Evolutionary conservation across 2,888 invertebrate genomes (phyloP), one percentile per base, ranked within the genome.

Genomic region (Scaptomyza reducta): DNA sequence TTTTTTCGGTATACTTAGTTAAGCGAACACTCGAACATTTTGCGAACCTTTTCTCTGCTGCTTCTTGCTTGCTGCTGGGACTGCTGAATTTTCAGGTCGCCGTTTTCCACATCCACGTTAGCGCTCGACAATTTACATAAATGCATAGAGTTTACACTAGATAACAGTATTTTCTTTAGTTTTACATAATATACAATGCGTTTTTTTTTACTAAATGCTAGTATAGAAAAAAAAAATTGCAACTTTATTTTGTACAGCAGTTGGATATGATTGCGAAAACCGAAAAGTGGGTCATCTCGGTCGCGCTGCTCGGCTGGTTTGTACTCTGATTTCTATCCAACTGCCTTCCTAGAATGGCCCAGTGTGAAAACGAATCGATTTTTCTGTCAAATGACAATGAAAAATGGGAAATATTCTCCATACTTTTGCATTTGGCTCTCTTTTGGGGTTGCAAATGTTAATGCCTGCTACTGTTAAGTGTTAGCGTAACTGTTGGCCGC

Each of bases 201-300:
- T 38, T 57, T 59, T 57, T 57, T 6, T 65, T 35, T 69, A 77
- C 79, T 86, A 76, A 79, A 67, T 73, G 40, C 68, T 79, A 84
- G 77, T 75, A 14, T 78, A 67, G 85, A 86, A 85, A 89, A 87
- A 85, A 81, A 83, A 82, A 14, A 7, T 65, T 70, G 63, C 58
- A 71, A 66, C 51, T 69, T 74, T 74, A 70, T 86, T 70, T 79
- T 77, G 54, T 88, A 63, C 64, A 86, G 88, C 86, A 86, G 81
- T 89, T 85, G 79, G 79, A 77, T 83, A 71, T 80, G 82, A 87
- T 81, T 90, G 90, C 89, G 90, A 90, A 90, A 90, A 90, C 89
- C 89, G 83, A 90, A 90, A 90, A 90, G 81, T 90, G 90, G 90
- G 90, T 90, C 90, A 90, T 89, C 88, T 90, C 90, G 89, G 88